Base-by-base conservation (phyloP, 1,140 invertebrate genomes). In the Atta colombica region DNA sequence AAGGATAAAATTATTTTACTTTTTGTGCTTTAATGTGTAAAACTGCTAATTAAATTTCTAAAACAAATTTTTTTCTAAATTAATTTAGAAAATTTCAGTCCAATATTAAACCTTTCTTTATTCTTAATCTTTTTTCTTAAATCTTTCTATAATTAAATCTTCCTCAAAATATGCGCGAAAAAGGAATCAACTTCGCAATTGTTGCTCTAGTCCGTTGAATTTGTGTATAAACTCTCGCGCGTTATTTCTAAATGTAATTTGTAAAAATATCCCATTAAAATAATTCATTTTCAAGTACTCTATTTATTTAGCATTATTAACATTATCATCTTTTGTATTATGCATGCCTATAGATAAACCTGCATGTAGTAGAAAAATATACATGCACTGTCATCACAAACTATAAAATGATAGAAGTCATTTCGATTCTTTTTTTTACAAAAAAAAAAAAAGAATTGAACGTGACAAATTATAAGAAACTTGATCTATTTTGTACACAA, bases 241-340 rank as follows among this genome's bases (percentile, higher is more conserved):
- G 39, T 53, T n/a, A 10, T n/a, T 28, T n/a, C 16, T n/a, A n/a
- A 51, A 10, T 69, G n/a, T 16, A 63, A 35, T 45, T n/a, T 35
- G n/a, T 39, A 4, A 18, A 45, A 68, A 68, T 68, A 18, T 21
- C 6, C n/a, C 1, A n/a, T 39, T 66, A 51, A 51, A 51, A 51
- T 14, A 51, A 51, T 3, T 14, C 49, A n/a, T 55, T 18, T 18
- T 18, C 16, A 55, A 18, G 14, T 18, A 53, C 5, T 18, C 7
- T 18, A 35, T 66, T 39, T 35, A 65, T 66, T 39, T 35, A 65
- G 6, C 0, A 35, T 61, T 58, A 25, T 68, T 68, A 14, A 10
- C 35, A 21, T 66, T 63, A 77, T 49, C 21, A 21, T 5, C 18
- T 74, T 18, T 31, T 74, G 58, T 10, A 77, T 77, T 74, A 78